Evolutionary conservation across 2,888 invertebrate genomes (phyloP).

Genomic region (Xylota sylvarum): DNA sequence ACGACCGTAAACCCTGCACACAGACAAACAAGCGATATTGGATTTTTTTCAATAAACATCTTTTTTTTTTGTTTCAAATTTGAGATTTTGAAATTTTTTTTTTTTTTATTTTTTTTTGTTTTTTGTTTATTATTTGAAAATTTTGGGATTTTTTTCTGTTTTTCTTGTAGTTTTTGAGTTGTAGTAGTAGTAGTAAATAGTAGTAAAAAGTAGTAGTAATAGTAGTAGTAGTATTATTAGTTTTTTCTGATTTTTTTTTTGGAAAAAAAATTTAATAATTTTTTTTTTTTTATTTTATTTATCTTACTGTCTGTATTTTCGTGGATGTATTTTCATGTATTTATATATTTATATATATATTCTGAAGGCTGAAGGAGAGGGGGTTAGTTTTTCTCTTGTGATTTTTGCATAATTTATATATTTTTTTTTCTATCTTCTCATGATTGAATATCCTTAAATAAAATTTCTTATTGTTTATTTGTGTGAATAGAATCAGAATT

Average conservation of each 20-base stretch:
- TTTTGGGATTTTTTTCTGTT: conserved; percentile 79
- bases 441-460: conserved; percentile 60
- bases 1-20: conserved; percentile 86
- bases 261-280: conserved; percentile 20
- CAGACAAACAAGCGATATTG: conserved; percentile 87
- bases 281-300: conserved; percentile 6
- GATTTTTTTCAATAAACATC: conserved; percentile 79
- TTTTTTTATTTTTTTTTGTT: conserved; percentile 70
- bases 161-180: conserved; percentile 85
- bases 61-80: conserved; percentile 79
- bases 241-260: conserved; percentile 46
- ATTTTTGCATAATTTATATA: conserved; percentile 44
- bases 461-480: conserved; percentile 60
- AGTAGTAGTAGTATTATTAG: conserved; percentile 65
- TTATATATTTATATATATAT: conserved; percentile 74
- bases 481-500: conserved; percentile 60
- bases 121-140: conserved; percentile 68
- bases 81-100: conserved; percentile 69
- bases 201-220: conserved; percentile 85
- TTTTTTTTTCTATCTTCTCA: conserved; percentile 56
- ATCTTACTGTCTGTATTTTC: conserved; percentile 70
- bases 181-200: conserved; percentile 82
- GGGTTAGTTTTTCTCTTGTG: conserved; percentile 77
- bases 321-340: conserved; percentile 76
- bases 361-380: conserved; percentile 77